phyloP scores from a whole-genome alignment of 2,113 vertebrate genomes.

The Gymnogyps californianus region DNA sequence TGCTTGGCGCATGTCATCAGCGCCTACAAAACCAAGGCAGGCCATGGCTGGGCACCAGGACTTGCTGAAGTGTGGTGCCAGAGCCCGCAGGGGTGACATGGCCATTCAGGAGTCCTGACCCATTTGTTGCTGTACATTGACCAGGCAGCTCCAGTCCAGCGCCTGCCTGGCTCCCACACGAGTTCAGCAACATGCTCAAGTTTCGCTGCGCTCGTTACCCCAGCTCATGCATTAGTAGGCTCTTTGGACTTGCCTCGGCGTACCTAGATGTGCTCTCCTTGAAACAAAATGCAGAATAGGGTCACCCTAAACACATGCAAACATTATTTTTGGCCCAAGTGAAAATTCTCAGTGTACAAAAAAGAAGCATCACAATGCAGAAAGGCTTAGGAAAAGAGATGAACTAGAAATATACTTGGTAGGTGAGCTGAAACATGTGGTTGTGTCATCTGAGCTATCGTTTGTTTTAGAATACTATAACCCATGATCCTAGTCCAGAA shows the following conservation, averaged over 20 bases:
- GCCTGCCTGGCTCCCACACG: neutral
- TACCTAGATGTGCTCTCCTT: neutral
- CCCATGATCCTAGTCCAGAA: neutral
- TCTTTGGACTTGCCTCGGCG: neutral
- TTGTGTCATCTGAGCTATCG: neutral
- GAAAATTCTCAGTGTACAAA: neutral
- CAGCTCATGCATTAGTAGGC: neutral
- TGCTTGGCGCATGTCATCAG: neutral
- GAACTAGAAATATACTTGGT: neutral
- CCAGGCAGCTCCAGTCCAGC: neutral
- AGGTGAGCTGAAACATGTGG: neutral
- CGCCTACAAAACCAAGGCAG: neutral
- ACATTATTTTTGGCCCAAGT: neutral
- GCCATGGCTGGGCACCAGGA: too few species aligned
- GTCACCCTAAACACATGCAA: neutral
- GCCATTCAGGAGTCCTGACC: neutral
- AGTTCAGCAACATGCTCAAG: neutral
- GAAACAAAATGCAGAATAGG: neutral
- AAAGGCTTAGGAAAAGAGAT: neutral
- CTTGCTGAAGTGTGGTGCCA: neutral
- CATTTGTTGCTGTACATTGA: fast-evolving
- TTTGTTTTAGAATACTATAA: neutral
- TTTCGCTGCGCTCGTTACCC: neutral
- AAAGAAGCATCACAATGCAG: neutral
- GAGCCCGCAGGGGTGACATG: fast-evolving